Base-by-base conservation (phyloP, 2,888 invertebrate genomes). In the Troilus luridus region DNA sequence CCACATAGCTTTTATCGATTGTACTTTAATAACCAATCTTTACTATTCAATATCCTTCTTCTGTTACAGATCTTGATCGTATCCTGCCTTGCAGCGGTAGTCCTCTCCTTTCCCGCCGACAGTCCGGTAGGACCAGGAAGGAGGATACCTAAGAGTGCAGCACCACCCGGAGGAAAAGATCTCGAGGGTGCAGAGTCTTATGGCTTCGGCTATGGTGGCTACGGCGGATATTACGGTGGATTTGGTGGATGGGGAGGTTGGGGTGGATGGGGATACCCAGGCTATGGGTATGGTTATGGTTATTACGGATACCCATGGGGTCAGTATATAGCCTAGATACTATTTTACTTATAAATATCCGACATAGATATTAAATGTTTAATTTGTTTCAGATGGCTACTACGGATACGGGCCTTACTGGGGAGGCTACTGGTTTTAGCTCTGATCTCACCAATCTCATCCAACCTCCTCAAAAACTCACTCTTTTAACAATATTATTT, bases 211-310 rank as follows among this genome's bases (percentile, higher is more conserved):
- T 88, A 62, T 60, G 88, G 88, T 14, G 88, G 88, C 10, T 59
- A 64, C 12, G 89, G 89, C 19, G 27, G 89, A 1, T 41, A 54
- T 0, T 60, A 60, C 0, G 21, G 60, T 14, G 88, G 64, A 19
- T 64, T 54, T 6, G 64, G 41, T 14, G 89, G 67, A 0, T 67
- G 89, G 27, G 67, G 56, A 8, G 89, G 88, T 5, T 60, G 62
- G 24, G 64, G 64, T n/a, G 89, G 89, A 89, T 89, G n/a, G 6
- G 89, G 89, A 72, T 89, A 89, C 41, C 59, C 59, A 7, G 88
- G 88, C 17, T 62, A 62, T 8, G 88, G 88, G 8, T 56, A 56
- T 19, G 56, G 56, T 11, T 88, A 88, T 58, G 59, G 72, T 27
- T 77, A 77, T 27, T 77, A 77, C 41, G 72, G 77, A 41, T 81